These are phyloP conservation scores for Diaperis boleti DNA, from an alignment of 2,888 invertebrate genomes.

Conservation along the genomic window DNA sequence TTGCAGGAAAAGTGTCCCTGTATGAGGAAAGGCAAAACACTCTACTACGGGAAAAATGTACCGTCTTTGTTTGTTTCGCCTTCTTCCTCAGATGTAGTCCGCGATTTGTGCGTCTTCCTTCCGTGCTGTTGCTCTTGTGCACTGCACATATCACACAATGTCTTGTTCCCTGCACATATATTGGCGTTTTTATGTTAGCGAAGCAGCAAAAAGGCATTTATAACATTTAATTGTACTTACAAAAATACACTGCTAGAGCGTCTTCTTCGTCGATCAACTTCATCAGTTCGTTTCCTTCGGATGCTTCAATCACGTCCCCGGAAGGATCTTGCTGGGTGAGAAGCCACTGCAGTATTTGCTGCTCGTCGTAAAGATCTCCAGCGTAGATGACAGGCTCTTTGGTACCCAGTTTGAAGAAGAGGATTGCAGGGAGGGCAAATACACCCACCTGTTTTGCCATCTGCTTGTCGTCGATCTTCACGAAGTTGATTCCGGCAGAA, in stretches of 20 bases:
- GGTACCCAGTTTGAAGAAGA: slow-evolving; percentile 89
- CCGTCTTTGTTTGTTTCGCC: slow-evolving; percentile 60
- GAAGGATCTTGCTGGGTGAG: slow-evolving; percentile 92
- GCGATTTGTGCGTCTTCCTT: slow-evolving; percentile 76
- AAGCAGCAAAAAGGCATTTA: slow-evolving; percentile 21
- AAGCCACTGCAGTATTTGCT: slow-evolving; percentile 90
- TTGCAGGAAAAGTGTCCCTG: slow-evolving; percentile 36
- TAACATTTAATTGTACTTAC: slow-evolving; percentile 73
- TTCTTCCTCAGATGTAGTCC: slow-evolving; percentile 61
- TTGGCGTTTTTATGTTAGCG: slow-evolving; percentile 25
- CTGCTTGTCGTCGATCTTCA: slow-evolving; percentile 90
- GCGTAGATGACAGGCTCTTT: slow-evolving; percentile 94
- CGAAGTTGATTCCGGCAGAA: slow-evolving; percentile 89
- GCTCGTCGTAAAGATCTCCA: slow-evolving; percentile 89
- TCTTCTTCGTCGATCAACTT: slow-evolving; percentile 83
- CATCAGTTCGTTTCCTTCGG: slow-evolving; percentile 83
- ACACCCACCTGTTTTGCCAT: slow-evolving; percentile 91
- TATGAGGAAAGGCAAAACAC: slow-evolving; percentile 36
- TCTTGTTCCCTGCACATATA: slow-evolving; percentile 84
- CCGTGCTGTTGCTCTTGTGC: slow-evolving; percentile 76
- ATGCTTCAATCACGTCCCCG: slow-evolving; percentile 89
- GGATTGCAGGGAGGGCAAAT: slow-evolving; percentile 89
- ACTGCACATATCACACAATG: slow-evolving; percentile 87
- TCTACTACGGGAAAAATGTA: slow-evolving; percentile 53
- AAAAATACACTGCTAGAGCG: slow-evolving; percentile 91